Percentiles rank a stretch among this genome's conserved stretches.
These are phyloP conservation scores for Salminus brasiliensis DNA, from an alignment of 2,113 vertebrate species.

Conservation along the genomic window DNA sequence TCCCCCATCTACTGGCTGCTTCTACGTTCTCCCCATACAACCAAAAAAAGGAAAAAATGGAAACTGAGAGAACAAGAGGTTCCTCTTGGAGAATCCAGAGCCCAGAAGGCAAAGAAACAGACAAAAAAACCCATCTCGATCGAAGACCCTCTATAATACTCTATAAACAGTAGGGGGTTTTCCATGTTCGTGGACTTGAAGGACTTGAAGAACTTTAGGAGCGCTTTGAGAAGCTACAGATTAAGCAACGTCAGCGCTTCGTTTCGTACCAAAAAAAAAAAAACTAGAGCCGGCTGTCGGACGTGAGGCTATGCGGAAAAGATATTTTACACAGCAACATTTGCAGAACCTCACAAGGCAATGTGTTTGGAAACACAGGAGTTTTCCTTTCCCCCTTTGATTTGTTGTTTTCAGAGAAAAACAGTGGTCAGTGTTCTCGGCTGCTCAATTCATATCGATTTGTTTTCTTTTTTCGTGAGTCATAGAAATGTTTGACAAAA, in stretches of 20 bases:
- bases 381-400: not conserved
- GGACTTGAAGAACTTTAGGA: too few species aligned
- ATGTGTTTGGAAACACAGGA: slow-evolving; percentile 2
- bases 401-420: not conserved
- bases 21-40: slow-evolving; percentile 30
- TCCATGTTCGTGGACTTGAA: not conserved
- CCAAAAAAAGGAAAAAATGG: slow-evolving; percentile 27
- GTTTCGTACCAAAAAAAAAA: slow-evolving; percentile 26
- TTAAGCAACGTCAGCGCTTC: slow-evolving; percentile 1
- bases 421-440: slow-evolving; percentile 19
- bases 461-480: slow-evolving; percentile 40
- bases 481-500: slow-evolving; percentile 43
- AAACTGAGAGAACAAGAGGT: not conserved
- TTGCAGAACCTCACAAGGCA: slow-evolving; percentile 33
- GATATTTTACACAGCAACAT: slow-evolving; percentile 56
- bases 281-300: slow-evolving; percentile 16
- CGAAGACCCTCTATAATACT: not conserved
- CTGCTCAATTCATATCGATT: slow-evolving; percentile 46
- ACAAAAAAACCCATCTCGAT: not conserved
- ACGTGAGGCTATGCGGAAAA: slow-evolving; percentile 33
- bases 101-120: not conserved
- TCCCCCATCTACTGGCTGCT: slow-evolving; percentile 27
- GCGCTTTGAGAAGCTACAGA: not conserved
- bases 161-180: not conserved
- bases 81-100: not conserved